Percentiles rank a stretch among this genome's conserved stretches.
These are phyloP conservation scores for Muntiacus muntjak DNA, from an alignment of 2,113 vertebrate genomes.

Conservation along the genomic window DNA sequence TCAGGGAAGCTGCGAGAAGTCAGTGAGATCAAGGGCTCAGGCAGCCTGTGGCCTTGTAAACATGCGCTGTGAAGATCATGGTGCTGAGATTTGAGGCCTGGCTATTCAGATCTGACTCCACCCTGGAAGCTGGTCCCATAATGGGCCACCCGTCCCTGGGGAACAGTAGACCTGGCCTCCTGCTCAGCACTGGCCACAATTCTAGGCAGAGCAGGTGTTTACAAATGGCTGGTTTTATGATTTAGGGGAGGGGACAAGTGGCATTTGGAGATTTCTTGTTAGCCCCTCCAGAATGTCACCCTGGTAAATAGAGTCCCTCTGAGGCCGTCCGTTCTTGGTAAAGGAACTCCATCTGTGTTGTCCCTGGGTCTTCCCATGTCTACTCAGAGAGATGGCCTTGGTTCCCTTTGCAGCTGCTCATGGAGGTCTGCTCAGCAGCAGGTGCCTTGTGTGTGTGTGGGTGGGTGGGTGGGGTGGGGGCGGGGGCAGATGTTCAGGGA, in stretches of 20 bases:
- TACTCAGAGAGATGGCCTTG: neutral
- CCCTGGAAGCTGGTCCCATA: neutral
- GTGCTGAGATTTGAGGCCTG: neutral
- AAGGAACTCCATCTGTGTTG: rapidly evolving
- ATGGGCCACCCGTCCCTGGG: rapidly evolving
- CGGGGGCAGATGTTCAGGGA: neutral
- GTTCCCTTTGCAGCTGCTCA: rapidly evolving
- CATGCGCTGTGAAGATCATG: rapidly evolving
- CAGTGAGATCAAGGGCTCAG: neutral
- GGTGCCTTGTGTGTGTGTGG: rapidly evolving
- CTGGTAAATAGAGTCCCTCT: neutral
- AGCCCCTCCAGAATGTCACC: neutral
- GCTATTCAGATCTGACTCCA: neutral
- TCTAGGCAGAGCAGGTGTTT: neutral
- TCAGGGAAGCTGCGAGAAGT: neutral
- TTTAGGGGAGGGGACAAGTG: neutral
- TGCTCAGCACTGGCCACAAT: neutral
- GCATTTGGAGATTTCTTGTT: neutral
- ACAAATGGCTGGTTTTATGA: neutral
- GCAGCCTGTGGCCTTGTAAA: neutral
- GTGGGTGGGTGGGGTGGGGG: neutral
- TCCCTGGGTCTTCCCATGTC: neutral
- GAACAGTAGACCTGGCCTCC: neutral
- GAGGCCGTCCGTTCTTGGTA: neutral
- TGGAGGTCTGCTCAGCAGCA: neutral